Evolutionary conservation across 2,797 vertebrate genomes (phyloP).

Genomic region (Manis javanica): DNA sequence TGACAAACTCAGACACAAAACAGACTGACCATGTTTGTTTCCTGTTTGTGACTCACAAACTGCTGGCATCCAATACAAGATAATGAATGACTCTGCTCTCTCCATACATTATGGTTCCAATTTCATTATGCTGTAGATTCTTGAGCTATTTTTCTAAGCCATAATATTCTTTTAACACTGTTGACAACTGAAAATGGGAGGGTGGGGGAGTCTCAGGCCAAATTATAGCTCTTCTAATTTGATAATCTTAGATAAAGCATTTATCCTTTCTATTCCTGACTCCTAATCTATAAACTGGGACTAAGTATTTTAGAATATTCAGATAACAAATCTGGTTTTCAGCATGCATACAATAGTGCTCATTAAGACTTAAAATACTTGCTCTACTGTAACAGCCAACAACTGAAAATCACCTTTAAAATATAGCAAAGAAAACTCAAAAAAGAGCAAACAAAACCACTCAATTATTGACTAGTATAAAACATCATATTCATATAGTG

Average conservation of each 20-base stretch:
- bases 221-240: not conserved
- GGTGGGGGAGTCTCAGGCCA: not conserved
- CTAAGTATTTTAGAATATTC: not conserved
- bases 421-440: not conserved
- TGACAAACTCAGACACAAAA: not conserved
- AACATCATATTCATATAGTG: not conserved
- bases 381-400: not conserved
- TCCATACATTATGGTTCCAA: not conserved
- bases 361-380: not conserved
- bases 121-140: not conserved
- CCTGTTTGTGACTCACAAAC: slow-evolving; percentile 1
- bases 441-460: not conserved
- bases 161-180: not conserved
- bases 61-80: not conserved
- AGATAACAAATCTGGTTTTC: not conserved
- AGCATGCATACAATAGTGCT: not conserved
- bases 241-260: not conserved
- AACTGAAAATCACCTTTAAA: slow-evolving; percentile 22
- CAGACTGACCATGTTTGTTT: not conserved
- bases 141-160: not conserved
- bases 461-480: not conserved
- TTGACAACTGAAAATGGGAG: not conserved
- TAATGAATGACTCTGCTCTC: not conserved
- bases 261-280: not conserved
- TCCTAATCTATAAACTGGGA: not conserved